Evolutionary conservation across 2,113 vertebrate species (phyloP).

Genomic region (Theristicus caerulescens): DNA sequence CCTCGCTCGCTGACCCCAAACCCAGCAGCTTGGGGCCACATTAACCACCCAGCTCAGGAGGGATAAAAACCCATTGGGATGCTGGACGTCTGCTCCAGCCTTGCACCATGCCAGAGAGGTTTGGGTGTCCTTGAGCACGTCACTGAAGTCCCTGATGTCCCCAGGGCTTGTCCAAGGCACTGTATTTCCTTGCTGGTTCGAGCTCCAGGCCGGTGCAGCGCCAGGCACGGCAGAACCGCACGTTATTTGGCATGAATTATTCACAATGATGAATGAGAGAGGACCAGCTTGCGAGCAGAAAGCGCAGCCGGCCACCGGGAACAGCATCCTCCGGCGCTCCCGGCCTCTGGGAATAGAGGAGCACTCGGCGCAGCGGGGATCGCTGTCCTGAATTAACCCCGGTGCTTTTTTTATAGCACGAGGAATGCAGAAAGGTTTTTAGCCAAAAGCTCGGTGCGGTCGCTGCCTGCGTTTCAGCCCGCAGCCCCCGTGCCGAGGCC

Average conservation of each 20-base stretch:
- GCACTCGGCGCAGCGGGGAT: rapidly evolving
- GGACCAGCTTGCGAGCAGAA: not conserved
- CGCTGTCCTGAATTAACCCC: not conserved
- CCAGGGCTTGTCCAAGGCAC: not conserved
- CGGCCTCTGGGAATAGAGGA: not conserved
- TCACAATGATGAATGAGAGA: not conserved
- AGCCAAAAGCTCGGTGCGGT: not conserved
- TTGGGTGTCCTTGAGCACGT: rapidly evolving
- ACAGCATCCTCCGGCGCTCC: not conserved
- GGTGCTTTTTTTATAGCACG: rapidly evolving
- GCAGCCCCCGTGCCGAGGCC: not conserved
- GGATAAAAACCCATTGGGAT: rapidly evolving
- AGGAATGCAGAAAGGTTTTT: not conserved
- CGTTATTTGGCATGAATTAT: not conserved
- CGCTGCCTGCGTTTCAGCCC: not conserved
- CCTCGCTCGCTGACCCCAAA: not conserved
- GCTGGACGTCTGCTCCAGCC: not conserved
- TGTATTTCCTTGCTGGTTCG: not conserved
- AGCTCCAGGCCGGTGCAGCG: not conserved
- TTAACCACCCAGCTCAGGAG: not conserved
- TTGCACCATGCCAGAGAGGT: not conserved
- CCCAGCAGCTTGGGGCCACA: rapidly evolving
- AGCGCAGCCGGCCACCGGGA: not conserved
- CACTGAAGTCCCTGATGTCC: not conserved
- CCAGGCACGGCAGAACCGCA: rapidly evolving